Evolutionary conservation across 2,113 vertebrate genomes (phyloP), one percentile per base, ranked within the genome.

Genomic region (Plecturocebus donacophilus): DNA sequence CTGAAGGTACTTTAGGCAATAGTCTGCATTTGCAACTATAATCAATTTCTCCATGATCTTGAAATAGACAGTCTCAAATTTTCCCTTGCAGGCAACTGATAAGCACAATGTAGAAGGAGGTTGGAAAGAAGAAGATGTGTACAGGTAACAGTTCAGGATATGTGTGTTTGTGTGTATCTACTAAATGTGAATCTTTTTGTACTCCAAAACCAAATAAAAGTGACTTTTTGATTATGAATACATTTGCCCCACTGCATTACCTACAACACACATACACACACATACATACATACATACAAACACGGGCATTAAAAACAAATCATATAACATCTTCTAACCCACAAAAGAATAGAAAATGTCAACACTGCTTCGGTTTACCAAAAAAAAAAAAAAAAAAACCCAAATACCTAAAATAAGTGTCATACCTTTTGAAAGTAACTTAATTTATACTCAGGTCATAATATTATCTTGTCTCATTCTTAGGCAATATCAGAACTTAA

Each of bases 401-500:
- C 82, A 79, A 81, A 95, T 49, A 93, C 11, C 40, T 91, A 68
- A 88, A 95, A 91, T 86, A 95, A 89, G 71, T 76, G 4, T 35
- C 30, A 56, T 27, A 81, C 0, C 17, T 52, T 38, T 23, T 94
- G 86, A 68, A 91, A 90, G 92, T 84, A 95, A 87, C 32, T 86
- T 90, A 94, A 86, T 92, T 91, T 95, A 68, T 58, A 96, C 4
- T 6, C 8, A 94, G 56, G 52, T 89, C n/a, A 95, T 86, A 82
- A 81, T 90, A 96, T 91, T 30, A 94, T 89, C 84, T 94, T 6
- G 20, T 90, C 68, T 87, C 47, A 95, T 90, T 97, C 76, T 94
- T 91, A 92, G 38, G 38, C 49, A 87, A 90, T 84, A 91, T 85
- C 35, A 70, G 30, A 94, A 96, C 20, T 95, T 96, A 21, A 66